Evolutionary conservation across 2,888 invertebrate species (phyloP), one percentile per base, ranked within the genome.

Genomic region (Mesodorylaimus sp.): DNA sequence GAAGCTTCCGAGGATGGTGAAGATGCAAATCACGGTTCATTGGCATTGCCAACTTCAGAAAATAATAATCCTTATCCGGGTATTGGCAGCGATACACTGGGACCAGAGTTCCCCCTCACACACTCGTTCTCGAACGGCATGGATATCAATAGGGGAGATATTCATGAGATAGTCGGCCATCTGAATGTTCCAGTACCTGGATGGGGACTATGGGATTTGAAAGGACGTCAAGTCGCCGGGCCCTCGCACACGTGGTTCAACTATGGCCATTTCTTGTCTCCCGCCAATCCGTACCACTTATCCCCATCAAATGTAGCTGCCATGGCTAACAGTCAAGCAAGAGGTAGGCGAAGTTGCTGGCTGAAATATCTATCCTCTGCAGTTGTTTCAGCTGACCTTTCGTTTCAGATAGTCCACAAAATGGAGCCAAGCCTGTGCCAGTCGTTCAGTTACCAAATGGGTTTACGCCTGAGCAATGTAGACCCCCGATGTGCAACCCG

Each of bases 401-500:
- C 16, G 32, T 32, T 32, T 32, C 32, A 32, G 32, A 16, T 32
- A 7, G n/a, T n/a, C n/a, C n/a, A n/a, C n/a, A n/a, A n/a, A n/a
- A n/a, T n/a, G n/a, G 16, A 32, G 7, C 32, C 16, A 7, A 7
- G 32, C 16, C 26, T 16, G 23, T 44, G 3, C 44, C 44, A 3
- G 44, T 44, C 5, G 44, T 10, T 10, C 7, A 5, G 10, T 7
- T 44, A 7, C 44, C 44, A 23, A 10, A 7, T 3, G 44, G 44
- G 13, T 44, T 5, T 7, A 10, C 21, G 21, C 44, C 44, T 7
- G 10, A 24, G 5, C 3, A 25, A 19, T 44, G 44, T 26, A 44
- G 23, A 23, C 44, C 44, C 13, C 44, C 44, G 25, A 10, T 44
- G 16, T 44, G 44, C 25, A 24, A 44, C 25, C 44, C 44, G 44